These are phyloP conservation scores for Eledone cirrhosa DNA, from an alignment of 2,888 invertebrate species.

Conservation along the genomic window DNA sequence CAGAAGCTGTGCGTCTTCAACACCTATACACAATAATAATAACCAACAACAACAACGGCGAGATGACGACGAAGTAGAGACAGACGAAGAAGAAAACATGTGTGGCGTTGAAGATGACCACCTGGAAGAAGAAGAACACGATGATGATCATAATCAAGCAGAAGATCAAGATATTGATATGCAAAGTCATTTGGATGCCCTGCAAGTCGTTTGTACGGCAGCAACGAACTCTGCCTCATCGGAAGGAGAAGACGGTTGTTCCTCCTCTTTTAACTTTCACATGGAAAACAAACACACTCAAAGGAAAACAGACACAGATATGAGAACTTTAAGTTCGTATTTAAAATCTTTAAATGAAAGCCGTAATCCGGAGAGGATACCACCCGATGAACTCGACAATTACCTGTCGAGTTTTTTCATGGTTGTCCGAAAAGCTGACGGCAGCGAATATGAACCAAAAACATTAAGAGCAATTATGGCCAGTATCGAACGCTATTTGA, in stretches of 20 bases:
- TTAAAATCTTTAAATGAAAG: slow-evolving; percentile 50
- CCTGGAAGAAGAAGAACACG: neutral
- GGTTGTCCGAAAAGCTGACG: slow-evolving; percentile 55
- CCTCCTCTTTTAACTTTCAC: slow-evolving; percentile 20
- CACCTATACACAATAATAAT: neutral
- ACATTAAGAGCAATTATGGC: slow-evolving; percentile 58
- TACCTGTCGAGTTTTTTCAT: slow-evolving; percentile 55
- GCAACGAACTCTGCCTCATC: slow-evolving; percentile 19
- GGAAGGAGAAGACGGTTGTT: slow-evolving; percentile 23
- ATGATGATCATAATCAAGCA: neutral
- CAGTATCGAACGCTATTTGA: slow-evolving; percentile 54
- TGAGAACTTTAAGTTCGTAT: slow-evolving; percentile 54
- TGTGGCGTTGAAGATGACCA: slow-evolving; percentile 15
- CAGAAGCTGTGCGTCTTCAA: neutral
- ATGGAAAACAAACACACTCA: slow-evolving; percentile 57
- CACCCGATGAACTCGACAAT: slow-evolving; percentile 51
- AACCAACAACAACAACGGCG: neutral
- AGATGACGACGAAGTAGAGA: neutral
- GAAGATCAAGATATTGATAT: slow-evolving; percentile 19
- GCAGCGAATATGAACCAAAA: slow-evolving; percentile 57
- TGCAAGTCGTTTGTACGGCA: slow-evolving; percentile 24
- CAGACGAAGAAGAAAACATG: neutral
- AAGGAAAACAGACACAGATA: slow-evolving; percentile 58
- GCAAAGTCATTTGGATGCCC: slow-evolving; percentile 21
- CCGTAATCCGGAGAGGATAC: slow-evolving; percentile 48